These are phyloP conservation scores for Platypus cylindrus DNA, from an alignment of 2,888 invertebrate species.

Conservation along the genomic window DNA sequence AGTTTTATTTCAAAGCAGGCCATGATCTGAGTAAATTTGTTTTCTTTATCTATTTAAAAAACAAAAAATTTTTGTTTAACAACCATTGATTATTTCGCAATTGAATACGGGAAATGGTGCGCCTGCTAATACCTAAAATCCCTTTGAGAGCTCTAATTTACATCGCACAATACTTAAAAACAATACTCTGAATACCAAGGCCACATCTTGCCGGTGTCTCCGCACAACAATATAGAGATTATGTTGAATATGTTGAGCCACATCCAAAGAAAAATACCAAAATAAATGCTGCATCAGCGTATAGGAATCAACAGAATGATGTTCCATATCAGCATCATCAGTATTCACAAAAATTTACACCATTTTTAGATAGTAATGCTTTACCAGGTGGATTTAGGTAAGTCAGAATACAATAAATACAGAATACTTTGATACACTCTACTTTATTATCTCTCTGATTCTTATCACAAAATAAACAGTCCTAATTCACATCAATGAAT, in stretches of 20 bases:
- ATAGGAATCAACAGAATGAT: constrained; percentile 9
- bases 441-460: not conserved
- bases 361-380: constrained; percentile 42
- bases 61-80: too few species aligned
- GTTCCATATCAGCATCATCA: constrained; percentile 14
- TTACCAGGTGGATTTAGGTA: constrained; percentile 43
- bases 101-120: too few species aligned
- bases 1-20: too few species aligned
- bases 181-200: too few species aligned
- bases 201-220: constrained; percentile 13
- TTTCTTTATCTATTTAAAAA: too few species aligned
- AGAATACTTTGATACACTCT: not conserved
- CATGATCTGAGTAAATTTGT: too few species aligned
- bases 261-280: not conserved
- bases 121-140: too few species aligned
- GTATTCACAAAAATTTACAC: constrained; percentile 36
- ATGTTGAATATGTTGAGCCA: constrained; percentile 1
- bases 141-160: too few species aligned
- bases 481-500: not conserved
- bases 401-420: constrained; percentile 17
- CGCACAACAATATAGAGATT: constrained; percentile 13
- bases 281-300: constrained; percentile 1
- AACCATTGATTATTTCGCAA: too few species aligned
- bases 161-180: too few species aligned
- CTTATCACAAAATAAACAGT: not conserved